Evolutionary conservation across 30 jellyfish, hydroid and myxozoan genomes (phyloP).

Genomic region (Rhopilema esculentum): DNA sequence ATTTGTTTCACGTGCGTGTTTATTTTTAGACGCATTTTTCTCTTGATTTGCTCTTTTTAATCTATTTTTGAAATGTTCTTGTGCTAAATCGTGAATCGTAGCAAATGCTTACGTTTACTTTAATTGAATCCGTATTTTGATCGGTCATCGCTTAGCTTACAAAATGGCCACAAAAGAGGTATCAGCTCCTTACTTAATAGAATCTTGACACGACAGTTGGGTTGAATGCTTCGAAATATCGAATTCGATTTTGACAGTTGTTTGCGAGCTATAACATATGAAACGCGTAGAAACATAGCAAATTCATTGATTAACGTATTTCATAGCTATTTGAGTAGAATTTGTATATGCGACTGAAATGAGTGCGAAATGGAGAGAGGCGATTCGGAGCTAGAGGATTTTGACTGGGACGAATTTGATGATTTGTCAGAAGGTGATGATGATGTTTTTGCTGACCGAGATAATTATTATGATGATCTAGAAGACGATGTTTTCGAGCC

Average conservation of each 20-base stretch:
- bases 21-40: no score
- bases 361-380: background rate
- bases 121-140: no score
- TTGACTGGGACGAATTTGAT: slow-evolving; percentile 32
- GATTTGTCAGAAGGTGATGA: slow-evolving; percentile 40
- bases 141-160: background rate
- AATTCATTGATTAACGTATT: no score
- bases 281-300: no score
- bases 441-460: slow-evolving; percentile 22
- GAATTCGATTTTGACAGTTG: background rate
- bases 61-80: no score
- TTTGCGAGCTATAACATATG: no score
- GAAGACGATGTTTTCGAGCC: slow-evolving; percentile 64
- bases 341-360: background rate
- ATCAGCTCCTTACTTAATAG: background rate
- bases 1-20: no score
- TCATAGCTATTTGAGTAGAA: background rate
- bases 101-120: background rate
- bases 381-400: slow-evolving; percentile 1
- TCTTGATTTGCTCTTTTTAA: background rate
- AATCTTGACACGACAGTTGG: background rate
- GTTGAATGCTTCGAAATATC: background rate
- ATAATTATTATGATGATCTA: slow-evolving; percentile 28
- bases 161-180: background rate
- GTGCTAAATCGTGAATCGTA: background rate